Evolutionary conservation across 2,888 invertebrate genomes (phyloP).

Genomic region (Drosophila kanekoi): DNA sequence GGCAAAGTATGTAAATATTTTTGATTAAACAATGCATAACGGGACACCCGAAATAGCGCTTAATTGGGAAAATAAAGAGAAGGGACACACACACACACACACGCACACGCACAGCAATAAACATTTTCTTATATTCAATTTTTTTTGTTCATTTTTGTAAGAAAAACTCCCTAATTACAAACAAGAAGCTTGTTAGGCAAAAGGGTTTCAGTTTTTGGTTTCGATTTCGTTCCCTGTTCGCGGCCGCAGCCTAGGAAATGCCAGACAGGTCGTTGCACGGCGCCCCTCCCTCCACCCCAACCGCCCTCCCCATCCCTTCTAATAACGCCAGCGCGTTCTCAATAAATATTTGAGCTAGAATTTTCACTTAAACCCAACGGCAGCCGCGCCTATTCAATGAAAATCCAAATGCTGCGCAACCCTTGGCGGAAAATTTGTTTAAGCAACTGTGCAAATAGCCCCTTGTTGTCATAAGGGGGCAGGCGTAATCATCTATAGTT

Average conservation of each 20-base stretch:
- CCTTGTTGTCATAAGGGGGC: conserved; percentile 1
- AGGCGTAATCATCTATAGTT: conserved; percentile 22
- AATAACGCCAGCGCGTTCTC: conserved; percentile 44
- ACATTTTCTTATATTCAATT: neutral
- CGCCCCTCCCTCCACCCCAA: neutral
- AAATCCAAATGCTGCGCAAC: conserved; percentile 36
- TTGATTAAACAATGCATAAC: conserved; percentile 31
- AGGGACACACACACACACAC: neutral
- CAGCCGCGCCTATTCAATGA: conserved; percentile 34
- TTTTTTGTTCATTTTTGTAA: neutral
- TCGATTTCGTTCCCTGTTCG: conserved; percentile 4
- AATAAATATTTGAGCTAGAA: conserved; percentile 66
- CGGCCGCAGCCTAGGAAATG: conserved; percentile 10
- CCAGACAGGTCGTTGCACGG: no score
- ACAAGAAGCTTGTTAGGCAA: conserved; percentile 25
- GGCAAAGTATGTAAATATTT: conserved; percentile 19
- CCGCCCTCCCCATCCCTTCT: neutral
- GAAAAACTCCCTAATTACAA: conserved; percentile 57
- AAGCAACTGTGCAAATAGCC: conserved; percentile 73
- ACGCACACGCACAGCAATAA: neutral
- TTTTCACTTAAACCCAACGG: conserved; percentile 62
- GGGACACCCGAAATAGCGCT: conserved; percentile 48
- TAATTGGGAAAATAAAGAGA: conserved; percentile 31
- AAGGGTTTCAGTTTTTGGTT: conserved; percentile 18
- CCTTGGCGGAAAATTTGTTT: conserved; percentile 68